phyloP scores from a whole-genome alignment of 2,113 vertebrate genomes.

The Chloebia gouldiae region DNA sequence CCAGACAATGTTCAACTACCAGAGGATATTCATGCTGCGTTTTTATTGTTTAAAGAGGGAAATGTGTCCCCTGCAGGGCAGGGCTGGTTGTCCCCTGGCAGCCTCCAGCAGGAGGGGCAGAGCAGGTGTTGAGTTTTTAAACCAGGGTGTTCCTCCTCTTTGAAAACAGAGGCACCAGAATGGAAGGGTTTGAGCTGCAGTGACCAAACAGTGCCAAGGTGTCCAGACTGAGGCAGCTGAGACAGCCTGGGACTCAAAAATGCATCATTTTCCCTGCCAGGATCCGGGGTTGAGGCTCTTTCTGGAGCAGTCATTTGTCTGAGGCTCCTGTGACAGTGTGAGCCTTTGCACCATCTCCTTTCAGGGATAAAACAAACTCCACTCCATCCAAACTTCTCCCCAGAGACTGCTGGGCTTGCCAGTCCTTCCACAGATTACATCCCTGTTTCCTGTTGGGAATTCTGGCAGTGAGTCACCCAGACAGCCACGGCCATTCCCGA shows the following conservation, averaged over 20 bases:
- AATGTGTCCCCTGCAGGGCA: neutral
- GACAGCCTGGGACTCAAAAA: neutral
- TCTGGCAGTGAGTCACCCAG: neutral
- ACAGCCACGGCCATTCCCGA: fast-evolving
- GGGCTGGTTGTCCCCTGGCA: neutral
- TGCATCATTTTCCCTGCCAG: neutral
- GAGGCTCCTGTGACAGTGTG: neutral
- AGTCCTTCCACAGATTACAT: neutral
- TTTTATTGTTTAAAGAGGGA: neutral
- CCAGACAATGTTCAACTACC: neutral
- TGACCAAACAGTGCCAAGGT: neutral
- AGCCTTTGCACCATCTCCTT: neutral
- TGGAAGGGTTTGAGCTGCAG: neutral
- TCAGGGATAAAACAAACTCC: neutral
- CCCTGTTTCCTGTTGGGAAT: neutral
- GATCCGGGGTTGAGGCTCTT: neutral
- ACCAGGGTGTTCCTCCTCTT: neutral
- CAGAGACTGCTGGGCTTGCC: neutral
- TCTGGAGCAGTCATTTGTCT: neutral
- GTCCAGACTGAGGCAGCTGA: neutral
- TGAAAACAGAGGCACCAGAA: neutral
- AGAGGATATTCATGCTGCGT: fast-evolving
- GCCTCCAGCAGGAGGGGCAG: neutral
- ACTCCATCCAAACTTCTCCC: neutral
- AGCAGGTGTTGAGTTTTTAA: neutral